Conservation (phyloP, 2,113 vertebrate species). For the Ochotona curzoniae region DNA sequence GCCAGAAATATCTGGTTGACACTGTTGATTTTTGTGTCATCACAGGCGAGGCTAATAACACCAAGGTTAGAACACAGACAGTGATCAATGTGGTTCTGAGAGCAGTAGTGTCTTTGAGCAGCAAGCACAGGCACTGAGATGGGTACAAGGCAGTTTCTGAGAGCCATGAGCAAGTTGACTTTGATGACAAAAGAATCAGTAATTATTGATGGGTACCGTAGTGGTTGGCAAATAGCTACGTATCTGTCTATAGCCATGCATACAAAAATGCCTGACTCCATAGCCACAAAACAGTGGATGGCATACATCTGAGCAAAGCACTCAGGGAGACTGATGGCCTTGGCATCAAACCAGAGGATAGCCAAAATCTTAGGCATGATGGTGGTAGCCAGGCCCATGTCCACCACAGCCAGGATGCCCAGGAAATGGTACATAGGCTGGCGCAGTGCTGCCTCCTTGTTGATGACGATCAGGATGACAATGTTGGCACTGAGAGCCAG, state of each 20-base stretch:
- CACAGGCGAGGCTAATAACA: conserved; percentile 62
- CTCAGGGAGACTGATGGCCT: conserved; percentile 39
- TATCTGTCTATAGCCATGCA: conserved; percentile 72
- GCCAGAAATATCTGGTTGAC: conserved; percentile 50
- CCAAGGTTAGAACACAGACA: conserved; percentile 50
- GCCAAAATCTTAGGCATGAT: conserved; percentile 68
- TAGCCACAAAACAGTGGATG: conserved; percentile 56
- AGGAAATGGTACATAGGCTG: conserved; percentile 65
- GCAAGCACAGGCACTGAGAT: conserved; percentile 57
- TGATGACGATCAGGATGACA: conserved; percentile 54
- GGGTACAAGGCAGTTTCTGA: not conserved
- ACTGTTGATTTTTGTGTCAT: conserved; percentile 54
- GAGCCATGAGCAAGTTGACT: conserved; percentile 37
- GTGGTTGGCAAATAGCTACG: conserved; percentile 49
- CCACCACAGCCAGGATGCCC: conserved; percentile 41
- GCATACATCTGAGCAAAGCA: conserved; percentile 74
- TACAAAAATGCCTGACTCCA: conserved; percentile 68
- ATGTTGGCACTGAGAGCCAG: conserved; percentile 56
- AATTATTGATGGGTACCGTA: conserved; percentile 52
- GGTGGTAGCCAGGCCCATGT: conserved; percentile 60
- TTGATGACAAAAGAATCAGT: conserved; percentile 55
- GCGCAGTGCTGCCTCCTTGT: conserved; percentile 28
- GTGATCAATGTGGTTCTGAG: conserved; percentile 31
- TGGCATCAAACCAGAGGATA: conserved; percentile 67
- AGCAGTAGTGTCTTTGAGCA: conserved; percentile 64